Percentiles rank a stretch among this genome's conserved stretches.
Evolutionary conservation across 53 echinoderm and acorn worm genomes (phyloP).

Genomic region (Arbacia lixula): DNA sequence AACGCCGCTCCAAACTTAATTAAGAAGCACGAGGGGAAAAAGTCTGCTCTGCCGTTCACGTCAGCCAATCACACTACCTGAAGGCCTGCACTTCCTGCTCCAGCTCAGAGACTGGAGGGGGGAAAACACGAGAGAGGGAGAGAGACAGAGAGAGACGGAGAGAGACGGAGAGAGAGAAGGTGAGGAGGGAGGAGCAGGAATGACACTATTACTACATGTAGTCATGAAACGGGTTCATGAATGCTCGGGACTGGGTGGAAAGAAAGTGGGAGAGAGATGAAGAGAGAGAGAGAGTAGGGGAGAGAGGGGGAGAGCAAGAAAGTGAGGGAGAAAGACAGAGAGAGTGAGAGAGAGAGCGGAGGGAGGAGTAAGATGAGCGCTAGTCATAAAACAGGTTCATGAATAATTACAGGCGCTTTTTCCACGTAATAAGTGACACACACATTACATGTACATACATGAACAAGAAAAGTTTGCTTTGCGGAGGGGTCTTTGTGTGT

Average conservation of each 20-base stretch:
- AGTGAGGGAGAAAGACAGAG: too few relatives aligned
- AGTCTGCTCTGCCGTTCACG: constrained; percentile 6
- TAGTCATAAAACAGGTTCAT: background rate
- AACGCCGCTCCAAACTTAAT: constrained; percentile 11
- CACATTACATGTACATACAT: constrained; percentile 5
- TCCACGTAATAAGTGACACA: constrained; percentile 1
- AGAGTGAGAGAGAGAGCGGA: too few relatives aligned
- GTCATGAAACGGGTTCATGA: too few relatives aligned
- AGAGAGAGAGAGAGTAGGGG: too few relatives aligned
- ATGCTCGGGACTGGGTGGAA: background rate
- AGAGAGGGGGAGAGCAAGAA: too few relatives aligned
- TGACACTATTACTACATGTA: too few relatives aligned
- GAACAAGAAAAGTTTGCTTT: constrained; percentile 46
- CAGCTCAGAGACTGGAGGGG: background rate
- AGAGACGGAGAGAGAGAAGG: too few relatives aligned
- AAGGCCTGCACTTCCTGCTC: constrained; percentile 41
- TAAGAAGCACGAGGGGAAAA: background rate
- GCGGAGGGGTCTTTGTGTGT: background rate
- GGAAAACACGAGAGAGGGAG: background rate
- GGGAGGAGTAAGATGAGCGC: background rate
- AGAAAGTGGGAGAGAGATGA: background rate
- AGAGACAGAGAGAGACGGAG: constrained; percentile 2
- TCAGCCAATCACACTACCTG: constrained; percentile 52
- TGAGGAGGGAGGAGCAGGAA: too few relatives aligned
- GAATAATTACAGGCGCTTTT: constrained; percentile 38